A percentile compares a stretch with the other conserved stretches of the same genome.
Evolutionary conservation across 2,888 invertebrate species (phyloP).

Genomic region (Nymphalis polychloros): DNA sequence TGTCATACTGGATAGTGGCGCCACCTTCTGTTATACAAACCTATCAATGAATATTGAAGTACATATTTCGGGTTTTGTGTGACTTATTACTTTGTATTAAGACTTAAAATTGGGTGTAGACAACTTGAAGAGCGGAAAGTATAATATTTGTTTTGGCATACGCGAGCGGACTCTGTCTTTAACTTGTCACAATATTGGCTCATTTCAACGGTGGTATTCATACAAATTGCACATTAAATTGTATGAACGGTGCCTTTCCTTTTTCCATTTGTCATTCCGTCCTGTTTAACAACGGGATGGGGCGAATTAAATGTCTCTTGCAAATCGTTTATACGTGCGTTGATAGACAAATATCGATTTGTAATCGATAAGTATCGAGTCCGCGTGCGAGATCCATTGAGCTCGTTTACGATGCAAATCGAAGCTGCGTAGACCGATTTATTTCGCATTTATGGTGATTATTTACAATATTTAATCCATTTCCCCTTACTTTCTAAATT

Average conservation of each 20-base stretch:
- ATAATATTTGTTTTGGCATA: conserved; percentile 48
- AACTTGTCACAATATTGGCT: conserved; percentile 62
- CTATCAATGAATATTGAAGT: conserved; percentile 38
- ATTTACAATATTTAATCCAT: conserved; percentile 16
- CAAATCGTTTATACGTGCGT: conserved; percentile 64
- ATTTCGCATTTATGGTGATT: conserved; percentile 30
- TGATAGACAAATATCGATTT: conserved; percentile 42
- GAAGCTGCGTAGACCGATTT: conserved; percentile 28
- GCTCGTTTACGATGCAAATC: conserved; percentile 38
- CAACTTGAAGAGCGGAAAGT: conserved; percentile 21
- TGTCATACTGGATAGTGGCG: conserved; percentile 60
- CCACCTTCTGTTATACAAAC: conserved; percentile 57
- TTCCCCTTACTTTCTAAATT: conserved; percentile 2
- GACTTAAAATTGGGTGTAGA: neutral
- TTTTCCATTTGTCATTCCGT: conserved; percentile 74
- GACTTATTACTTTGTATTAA: conserved; percentile 9
- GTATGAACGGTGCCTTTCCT: conserved; percentile 70
- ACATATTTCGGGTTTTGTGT: neutral
- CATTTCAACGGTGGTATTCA: conserved; percentile 62
- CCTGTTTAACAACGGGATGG: conserved; percentile 70
- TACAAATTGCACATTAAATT: conserved; percentile 70
- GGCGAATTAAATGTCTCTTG: conserved; percentile 62
- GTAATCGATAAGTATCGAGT: conserved; percentile 52
- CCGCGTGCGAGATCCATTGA: conserved; percentile 43
- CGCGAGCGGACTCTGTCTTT: conserved; percentile 61